Evolutionary conservation across 1,140 invertebrate species (phyloP).

Genomic region (Epicauta chinensis): DNA sequence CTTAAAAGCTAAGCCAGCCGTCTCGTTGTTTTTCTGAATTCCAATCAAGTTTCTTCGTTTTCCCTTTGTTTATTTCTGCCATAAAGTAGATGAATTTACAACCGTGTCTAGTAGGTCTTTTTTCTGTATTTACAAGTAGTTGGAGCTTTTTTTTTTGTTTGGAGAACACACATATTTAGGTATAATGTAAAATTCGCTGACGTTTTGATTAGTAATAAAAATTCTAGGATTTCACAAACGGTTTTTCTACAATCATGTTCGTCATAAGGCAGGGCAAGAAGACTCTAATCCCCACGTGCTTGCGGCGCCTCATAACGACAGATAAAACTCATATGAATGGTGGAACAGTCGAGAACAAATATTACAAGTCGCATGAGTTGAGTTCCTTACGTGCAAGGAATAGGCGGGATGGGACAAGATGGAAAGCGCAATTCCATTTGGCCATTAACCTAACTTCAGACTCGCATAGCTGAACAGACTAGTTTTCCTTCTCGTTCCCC

Average conservation of each 20-base stretch:
- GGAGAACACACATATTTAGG: too few relatives aligned
- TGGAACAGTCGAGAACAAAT: slow-evolving; percentile 38
- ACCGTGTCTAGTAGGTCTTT: too few relatives aligned
- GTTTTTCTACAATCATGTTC: slow-evolving; percentile 25
- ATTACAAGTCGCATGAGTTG: slow-evolving; percentile 42
- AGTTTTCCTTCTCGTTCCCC: slow-evolving; percentile 31
- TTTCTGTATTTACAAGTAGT: too few relatives aligned
- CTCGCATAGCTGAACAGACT: slow-evolving; percentile 38
- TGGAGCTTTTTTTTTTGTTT: too few relatives aligned
- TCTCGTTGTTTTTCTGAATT: too few relatives aligned
- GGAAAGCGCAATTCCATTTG: slow-evolving; percentile 40
- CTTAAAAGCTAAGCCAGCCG: too few relatives aligned
- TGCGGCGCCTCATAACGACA: slow-evolving; percentile 33
- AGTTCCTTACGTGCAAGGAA: slow-evolving; percentile 42
- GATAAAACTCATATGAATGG: slow-evolving; percentile 40
- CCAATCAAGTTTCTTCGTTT: too few relatives aligned
- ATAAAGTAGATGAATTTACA: too few relatives aligned
- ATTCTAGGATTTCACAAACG: slow-evolving; percentile 19
- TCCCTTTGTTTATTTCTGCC: too few relatives aligned
- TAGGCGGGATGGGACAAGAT: slow-evolving; percentile 41
- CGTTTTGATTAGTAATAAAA: slow-evolving; percentile 13
- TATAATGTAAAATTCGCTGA: too few relatives aligned
- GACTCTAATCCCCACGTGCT: slow-evolving; percentile 35
- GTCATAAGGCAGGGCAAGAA: slow-evolving; percentile 19
- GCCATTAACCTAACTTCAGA: slow-evolving; percentile 40